Conservation (phyloP, 2,888 invertebrate species). For the Ariolimax columbianus region DNA sequence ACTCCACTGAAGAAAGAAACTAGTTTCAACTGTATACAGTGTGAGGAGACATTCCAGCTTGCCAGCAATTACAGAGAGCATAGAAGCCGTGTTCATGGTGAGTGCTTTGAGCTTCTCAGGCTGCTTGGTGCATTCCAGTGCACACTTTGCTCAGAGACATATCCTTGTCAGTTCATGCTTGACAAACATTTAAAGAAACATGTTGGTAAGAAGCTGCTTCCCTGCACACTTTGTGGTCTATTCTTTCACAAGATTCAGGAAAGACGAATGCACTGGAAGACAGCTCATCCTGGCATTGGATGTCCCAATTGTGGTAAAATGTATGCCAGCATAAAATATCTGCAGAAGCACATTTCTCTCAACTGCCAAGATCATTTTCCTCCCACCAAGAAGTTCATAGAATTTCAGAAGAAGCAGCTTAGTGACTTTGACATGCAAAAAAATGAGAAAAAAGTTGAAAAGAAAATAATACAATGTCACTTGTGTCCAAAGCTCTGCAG, state of each 20-base stretch:
- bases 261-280: slow-evolving; percentile 49
- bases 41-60: slow-evolving; percentile 31
- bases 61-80: slow-evolving; percentile 46
- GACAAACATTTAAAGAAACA: slow-evolving; percentile 48
- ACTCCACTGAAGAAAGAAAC: slow-evolving; percentile 26
- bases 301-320: slow-evolving; percentile 53
- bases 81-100: slow-evolving; percentile 43
- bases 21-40: slow-evolving; percentile 44
- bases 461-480: slow-evolving; percentile 49
- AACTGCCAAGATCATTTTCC: slow-evolving; percentile 52
- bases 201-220: slow-evolving; percentile 40
- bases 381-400: slow-evolving; percentile 46
- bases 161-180: slow-evolving; percentile 51
- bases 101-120: slow-evolving; percentile 44
- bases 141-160: slow-evolving; percentile 48
- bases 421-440: slow-evolving; percentile 50
- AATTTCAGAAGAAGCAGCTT: slow-evolving; percentile 49
- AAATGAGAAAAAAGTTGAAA: slow-evolving; percentile 39
- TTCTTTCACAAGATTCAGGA: slow-evolving; percentile 52
- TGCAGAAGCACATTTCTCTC: slow-evolving; percentile 51
- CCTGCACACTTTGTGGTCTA: slow-evolving; percentile 47
- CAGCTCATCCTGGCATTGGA: slow-evolving; percentile 49
- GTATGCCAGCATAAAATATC: slow-evolving; percentile 52
- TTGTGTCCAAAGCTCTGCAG: slow-evolving; percentile 48
- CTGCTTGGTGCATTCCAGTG: slow-evolving; percentile 51